Conservation (phyloP, 2,888 invertebrate genomes). For the Scaptomyza caliginosa region DNA sequence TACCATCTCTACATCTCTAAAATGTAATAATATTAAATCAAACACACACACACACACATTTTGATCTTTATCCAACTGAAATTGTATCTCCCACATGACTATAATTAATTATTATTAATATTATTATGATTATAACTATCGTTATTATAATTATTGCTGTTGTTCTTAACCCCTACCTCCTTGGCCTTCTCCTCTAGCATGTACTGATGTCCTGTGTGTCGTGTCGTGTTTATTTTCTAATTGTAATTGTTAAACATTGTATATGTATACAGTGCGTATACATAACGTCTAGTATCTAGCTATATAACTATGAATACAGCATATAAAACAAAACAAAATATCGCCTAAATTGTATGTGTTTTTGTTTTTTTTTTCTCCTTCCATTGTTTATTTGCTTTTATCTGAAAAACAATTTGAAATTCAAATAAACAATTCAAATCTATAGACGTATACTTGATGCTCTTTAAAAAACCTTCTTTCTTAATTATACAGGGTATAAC, state of each 20-base stretch:
- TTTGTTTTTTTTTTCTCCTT: not conserved
- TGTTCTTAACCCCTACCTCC: constrained; percentile 2
- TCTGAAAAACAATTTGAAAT: constrained; percentile 30
- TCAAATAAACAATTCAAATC: constrained; percentile 64
- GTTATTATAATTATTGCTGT: constrained; percentile 33
- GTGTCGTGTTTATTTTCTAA: constrained; percentile 72
- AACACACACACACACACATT: constrained; percentile 10
- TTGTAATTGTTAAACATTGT: constrained; percentile 70
- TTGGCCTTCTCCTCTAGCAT: not conserved
- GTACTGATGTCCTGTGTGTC: constrained; percentile 49
- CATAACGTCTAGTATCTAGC: constrained; percentile 12
- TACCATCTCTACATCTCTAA: constrained; percentile 39
- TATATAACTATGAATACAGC: not conserved
- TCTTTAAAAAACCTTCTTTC: too few relatives aligned
- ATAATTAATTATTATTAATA: constrained; percentile 38
- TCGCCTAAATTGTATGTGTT: constrained; percentile 27
- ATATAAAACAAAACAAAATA: constrained; percentile 30
- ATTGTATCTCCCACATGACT: constrained; percentile 7
- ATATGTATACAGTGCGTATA: constrained; percentile 29
- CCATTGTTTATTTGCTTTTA: constrained; percentile 18
- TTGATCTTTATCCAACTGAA: constrained; percentile 31
- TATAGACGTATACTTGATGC: constrained; percentile 2
- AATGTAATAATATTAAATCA: constrained; percentile 51
- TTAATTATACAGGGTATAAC: too few relatives aligned
- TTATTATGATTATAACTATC: constrained; percentile 20